Conservation (phyloP, 2,113 vertebrate species). For the Psettodes erumei region DNA sequence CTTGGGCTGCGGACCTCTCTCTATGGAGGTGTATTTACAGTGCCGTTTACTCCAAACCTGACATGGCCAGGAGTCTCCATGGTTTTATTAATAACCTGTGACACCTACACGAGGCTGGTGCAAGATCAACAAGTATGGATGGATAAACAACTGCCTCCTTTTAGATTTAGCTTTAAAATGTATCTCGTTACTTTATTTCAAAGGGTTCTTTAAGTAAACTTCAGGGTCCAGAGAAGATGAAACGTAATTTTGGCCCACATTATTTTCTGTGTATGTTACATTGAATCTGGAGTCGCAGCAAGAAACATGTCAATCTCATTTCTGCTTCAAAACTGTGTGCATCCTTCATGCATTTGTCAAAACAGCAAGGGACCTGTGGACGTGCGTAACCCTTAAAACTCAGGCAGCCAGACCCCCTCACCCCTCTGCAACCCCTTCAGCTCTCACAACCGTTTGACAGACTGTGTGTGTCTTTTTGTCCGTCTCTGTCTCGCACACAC, state of each 20-base stretch:
- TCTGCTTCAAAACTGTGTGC: background rate
- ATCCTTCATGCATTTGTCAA: background rate
- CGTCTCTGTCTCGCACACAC: background rate
- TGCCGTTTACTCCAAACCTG: slow-evolving; percentile 20
- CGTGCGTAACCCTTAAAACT: background rate
- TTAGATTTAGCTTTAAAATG: background rate
- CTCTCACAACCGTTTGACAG: background rate
- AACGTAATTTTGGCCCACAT: background rate
- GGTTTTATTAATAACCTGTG: slow-evolving; percentile 21
- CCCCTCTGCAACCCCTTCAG: background rate
- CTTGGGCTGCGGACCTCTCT: slow-evolving; percentile 29
- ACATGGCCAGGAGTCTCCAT: slow-evolving; percentile 21
- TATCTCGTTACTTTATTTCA: background rate
- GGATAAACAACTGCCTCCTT: background rate
- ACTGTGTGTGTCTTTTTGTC: slow-evolving; percentile 5
- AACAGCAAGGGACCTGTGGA: background rate
- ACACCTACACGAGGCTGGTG: background rate
- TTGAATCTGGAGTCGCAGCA: background rate
- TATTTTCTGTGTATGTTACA: background rate
- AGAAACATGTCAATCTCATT: background rate
- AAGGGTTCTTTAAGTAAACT: background rate
- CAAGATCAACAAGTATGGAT: background rate
- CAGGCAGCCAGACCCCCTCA: background rate
- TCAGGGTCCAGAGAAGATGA: background rate
- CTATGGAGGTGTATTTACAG: background rate